phyloP scores from a whole-genome alignment of 2,888 invertebrate genomes.

The Eupithecia inturbata region DNA sequence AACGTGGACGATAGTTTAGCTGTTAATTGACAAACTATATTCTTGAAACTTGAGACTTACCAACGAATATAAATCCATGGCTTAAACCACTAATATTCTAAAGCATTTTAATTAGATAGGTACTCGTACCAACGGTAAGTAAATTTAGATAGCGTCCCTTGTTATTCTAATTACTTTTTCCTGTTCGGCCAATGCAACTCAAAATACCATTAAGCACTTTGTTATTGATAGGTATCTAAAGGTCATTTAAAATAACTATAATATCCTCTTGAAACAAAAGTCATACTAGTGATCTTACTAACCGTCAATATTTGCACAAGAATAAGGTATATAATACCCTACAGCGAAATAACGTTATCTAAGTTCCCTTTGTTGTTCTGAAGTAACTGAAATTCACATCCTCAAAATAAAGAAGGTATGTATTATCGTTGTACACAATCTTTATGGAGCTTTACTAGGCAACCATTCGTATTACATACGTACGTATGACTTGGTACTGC shows the following conservation, averaged over 20 bases:
- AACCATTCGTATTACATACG: not conserved
- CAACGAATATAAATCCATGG: not conserved
- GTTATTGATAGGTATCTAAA: not conserved
- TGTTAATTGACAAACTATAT: slow-evolving; percentile 20
- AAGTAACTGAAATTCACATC: slow-evolving; percentile 41
- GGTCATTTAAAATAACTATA: not conserved
- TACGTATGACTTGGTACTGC: not conserved
- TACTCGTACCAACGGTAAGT: not conserved
- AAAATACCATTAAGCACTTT: not conserved
- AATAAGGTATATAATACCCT: not conserved
- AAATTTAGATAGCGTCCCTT: not conserved
- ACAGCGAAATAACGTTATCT: slow-evolving; percentile 33
- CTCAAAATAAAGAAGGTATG: slow-evolving; percentile 15
- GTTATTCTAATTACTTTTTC: not conserved
- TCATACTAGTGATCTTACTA: not conserved
- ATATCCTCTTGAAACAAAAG: not conserved
- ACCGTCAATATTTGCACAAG: not conserved
- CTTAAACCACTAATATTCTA: not conserved
- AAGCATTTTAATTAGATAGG: not conserved
- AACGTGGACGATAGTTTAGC: slow-evolving; percentile 25
- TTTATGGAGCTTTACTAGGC: not conserved
- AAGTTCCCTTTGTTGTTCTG: slow-evolving; percentile 39
- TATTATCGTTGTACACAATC: not conserved
- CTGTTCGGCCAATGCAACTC: not conserved
- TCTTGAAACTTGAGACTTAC: not conserved